These are phyloP conservation scores for Lamproptera curius DNA, from an alignment of 2,888 invertebrate species.

Conservation along the genomic window DNA sequence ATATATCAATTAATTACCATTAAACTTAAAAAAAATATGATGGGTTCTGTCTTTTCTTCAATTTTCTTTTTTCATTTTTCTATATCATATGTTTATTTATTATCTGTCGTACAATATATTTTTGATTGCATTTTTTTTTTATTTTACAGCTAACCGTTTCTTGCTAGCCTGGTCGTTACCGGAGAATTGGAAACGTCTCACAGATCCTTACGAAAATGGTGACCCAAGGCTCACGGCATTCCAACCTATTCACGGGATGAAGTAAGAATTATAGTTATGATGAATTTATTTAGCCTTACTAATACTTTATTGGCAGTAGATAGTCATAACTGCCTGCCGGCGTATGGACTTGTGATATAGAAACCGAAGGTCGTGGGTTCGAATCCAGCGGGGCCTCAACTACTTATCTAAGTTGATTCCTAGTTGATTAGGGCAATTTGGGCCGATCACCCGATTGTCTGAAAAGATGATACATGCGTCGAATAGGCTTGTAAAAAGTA, in stretches of 20 bases:
- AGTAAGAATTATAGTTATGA: slow-evolving; percentile 16
- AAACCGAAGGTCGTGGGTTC: too few relatives aligned
- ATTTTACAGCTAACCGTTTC: slow-evolving; percentile 27
- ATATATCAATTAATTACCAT: neutral
- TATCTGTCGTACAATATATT: too few relatives aligned
- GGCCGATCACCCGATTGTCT: too few relatives aligned
- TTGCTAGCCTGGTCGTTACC: slow-evolving; percentile 29
- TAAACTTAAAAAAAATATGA: neutral
- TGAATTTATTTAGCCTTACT: too few relatives aligned
- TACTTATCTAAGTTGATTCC: too few relatives aligned
- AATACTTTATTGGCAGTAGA: neutral
- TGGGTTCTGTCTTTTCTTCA: neutral
- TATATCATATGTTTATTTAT: too few relatives aligned
- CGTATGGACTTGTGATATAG: too few relatives aligned
- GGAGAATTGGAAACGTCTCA: slow-evolving; percentile 27
- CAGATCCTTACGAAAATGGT: slow-evolving; percentile 23
- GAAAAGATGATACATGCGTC: too few relatives aligned
- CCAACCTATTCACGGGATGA: slow-evolving; percentile 24
- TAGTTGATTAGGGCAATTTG: too few relatives aligned
- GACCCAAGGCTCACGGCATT: slow-evolving; percentile 27
- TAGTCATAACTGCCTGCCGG: too few relatives aligned
- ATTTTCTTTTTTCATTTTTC: neutral
- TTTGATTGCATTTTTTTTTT: neutral
- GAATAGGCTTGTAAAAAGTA: too few relatives aligned
- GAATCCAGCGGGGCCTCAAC: too few relatives aligned